A percentile compares a stretch with the other conserved stretches of the same genome.
These are phyloP conservation scores for Adoxophyes honmai DNA, from an alignment of 1,140 invertebrate species.

Conservation along the genomic window DNA sequence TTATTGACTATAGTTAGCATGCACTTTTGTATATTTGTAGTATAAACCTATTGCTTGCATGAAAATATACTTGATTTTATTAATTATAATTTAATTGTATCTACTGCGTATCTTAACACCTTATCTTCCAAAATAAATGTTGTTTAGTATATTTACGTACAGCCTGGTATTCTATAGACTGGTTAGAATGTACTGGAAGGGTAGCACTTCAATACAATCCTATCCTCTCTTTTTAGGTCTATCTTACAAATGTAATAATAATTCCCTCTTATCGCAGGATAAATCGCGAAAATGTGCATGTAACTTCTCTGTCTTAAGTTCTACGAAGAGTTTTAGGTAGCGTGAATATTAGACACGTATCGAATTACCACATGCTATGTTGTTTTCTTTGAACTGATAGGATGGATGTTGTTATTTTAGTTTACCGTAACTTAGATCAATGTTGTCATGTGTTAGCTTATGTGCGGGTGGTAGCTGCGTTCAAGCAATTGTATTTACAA, in stretches of 20 bases:
- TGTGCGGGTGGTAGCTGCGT: slow-evolving; percentile 19
- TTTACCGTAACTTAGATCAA: slow-evolving; percentile 49
- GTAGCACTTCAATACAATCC: slow-evolving; percentile 30
- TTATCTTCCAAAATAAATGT: slow-evolving; percentile 76
- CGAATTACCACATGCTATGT: not conserved
- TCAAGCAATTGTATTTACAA: slow-evolving; percentile 44
- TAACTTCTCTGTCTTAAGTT: slow-evolving; percentile 39
- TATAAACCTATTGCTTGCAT: slow-evolving; percentile 62
- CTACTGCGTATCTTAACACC: slow-evolving; percentile 37
- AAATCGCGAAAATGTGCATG: slow-evolving; percentile 44
- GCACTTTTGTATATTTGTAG: slow-evolving; percentile 58
- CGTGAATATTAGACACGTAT: not conserved
- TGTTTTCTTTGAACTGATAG: slow-evolving; percentile 19
- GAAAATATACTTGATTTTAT: slow-evolving; percentile 55
- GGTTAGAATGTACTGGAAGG: slow-evolving; percentile 34
- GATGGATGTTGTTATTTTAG: slow-evolving; percentile 26
- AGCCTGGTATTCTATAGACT: slow-evolving; percentile 47
- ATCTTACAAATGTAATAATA: slow-evolving; percentile 11
- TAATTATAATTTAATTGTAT: slow-evolving; percentile 46
- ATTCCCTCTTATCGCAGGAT: slow-evolving; percentile 5
- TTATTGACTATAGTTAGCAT: slow-evolving; percentile 43
- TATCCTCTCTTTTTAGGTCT: slow-evolving; percentile 24
- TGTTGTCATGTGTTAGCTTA: slow-evolving; percentile 62
- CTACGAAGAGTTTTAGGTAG: slow-evolving; percentile 2
- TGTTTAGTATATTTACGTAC: slow-evolving; percentile 50